phyloP scores from a whole-genome alignment of 2,113 vertebrate genomes.

The Trematocara variabile region DNA sequence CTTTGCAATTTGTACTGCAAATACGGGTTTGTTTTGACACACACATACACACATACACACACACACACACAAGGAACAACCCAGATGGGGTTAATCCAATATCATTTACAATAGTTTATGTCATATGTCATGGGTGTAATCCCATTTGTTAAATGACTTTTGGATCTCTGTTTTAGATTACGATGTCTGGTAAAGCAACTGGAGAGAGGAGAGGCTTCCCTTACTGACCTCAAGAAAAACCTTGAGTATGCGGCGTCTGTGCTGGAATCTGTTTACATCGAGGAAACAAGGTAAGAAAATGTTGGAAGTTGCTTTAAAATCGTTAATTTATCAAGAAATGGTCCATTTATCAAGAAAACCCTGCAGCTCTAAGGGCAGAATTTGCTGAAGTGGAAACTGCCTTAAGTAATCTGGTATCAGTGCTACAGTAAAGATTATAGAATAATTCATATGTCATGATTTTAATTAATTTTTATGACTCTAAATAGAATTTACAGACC shows the following conservation, averaged over 20 bases:
- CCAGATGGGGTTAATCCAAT: constrained; percentile 19
- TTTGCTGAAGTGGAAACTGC: not conserved
- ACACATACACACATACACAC: not conserved
- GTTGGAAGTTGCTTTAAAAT: not conserved
- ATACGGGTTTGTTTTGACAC: not conserved
- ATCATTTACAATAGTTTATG: constrained; percentile 23
- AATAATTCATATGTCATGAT: accelerated
- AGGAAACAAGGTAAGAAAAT: constrained; percentile 86
- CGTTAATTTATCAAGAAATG: not conserved
- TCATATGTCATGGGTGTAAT: constrained; percentile 17
- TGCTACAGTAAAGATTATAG: not conserved
- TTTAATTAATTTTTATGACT: not conserved
- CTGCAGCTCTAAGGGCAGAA: not conserved
- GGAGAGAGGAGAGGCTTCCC: constrained; percentile 93
- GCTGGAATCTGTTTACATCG: constrained; percentile 94
- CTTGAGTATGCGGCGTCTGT: constrained; percentile 94
- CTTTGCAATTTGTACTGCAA: not conserved
- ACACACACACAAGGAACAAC: not conserved
- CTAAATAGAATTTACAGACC: not conserved
- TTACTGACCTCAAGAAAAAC: constrained; percentile 95
- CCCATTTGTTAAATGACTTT: constrained; percentile 40
- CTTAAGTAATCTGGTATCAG: not conserved
- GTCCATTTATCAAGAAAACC: not conserved
- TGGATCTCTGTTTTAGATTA: constrained; percentile 76
- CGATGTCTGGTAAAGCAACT: constrained; percentile 93